These are phyloP conservation scores for Tuberolachnus salignus DNA, from an alignment of 2,888 invertebrate species.

Conservation along the genomic window DNA sequence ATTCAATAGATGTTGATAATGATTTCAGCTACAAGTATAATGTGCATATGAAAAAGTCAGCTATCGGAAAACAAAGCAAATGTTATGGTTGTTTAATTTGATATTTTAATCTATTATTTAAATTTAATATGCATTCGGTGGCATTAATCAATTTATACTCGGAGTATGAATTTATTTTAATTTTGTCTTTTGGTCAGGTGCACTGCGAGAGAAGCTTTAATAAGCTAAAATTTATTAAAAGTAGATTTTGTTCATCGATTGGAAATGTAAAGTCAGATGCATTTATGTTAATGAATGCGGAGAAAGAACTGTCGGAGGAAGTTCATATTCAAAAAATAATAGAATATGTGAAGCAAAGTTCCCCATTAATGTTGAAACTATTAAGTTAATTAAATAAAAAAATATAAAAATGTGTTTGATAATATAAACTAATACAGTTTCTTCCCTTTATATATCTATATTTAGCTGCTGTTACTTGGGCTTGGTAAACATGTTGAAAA, in stretches of 20 bases:
- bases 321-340: background rate
- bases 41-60: too few species aligned
- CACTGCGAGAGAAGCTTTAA: background rate
- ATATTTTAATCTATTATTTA: background rate
- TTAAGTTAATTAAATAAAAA: background rate
- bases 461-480: too few species aligned
- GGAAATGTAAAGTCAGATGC: background rate
- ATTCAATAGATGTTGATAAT: background rate
- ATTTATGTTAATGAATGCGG: constrained; percentile 3
- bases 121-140: background rate
- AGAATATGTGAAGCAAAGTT: constrained; percentile 10
- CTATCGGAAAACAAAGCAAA: background rate
- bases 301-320: constrained; percentile 5
- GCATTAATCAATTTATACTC: background rate
- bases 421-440: background rate
- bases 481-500: too few species aligned
- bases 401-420: too few species aligned
- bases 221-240: constrained; percentile 10
- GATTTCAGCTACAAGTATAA: too few species aligned
- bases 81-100: constrained; percentile 3
- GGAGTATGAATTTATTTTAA: background rate
- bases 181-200: background rate
- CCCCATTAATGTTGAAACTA: constrained; percentile 2
- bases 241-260: background rate
- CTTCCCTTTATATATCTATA: too few species aligned